Evolutionary conservation across 2,113 vertebrate genomes (phyloP).

Genomic region (Apteryx owenii): DNA sequence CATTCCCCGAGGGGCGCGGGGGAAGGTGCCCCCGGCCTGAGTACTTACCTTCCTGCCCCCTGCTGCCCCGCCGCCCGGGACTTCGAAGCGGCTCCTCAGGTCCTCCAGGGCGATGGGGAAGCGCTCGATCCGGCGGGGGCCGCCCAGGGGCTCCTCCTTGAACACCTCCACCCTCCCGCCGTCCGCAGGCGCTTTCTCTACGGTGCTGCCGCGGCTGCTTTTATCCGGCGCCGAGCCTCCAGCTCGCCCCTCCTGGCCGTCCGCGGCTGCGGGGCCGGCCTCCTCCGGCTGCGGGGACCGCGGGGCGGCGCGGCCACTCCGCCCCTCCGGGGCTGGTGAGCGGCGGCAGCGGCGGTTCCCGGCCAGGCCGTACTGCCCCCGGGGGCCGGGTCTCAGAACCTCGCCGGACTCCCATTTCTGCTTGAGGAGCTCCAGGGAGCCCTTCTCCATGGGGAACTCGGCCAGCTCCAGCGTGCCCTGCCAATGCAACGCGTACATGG

Average conservation of each 20-base stretch:
- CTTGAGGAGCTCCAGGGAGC: slow-evolving; percentile 67
- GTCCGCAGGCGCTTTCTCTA: not conserved
- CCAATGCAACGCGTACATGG: slow-evolving; percentile 20
- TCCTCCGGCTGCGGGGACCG: not conserved
- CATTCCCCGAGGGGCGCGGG: fast-evolving
- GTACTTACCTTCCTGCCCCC: slow-evolving; percentile 68
- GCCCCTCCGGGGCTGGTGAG: not conserved
- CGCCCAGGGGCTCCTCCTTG: slow-evolving; percentile 36
- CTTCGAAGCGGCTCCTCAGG: slow-evolving; percentile 78
- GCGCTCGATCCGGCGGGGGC: slow-evolving; percentile 53
- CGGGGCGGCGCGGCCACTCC: not conserved
- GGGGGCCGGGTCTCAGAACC: not conserved
- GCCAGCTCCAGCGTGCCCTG: slow-evolving; percentile 66
- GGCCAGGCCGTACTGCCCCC: not conserved
- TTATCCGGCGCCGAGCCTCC: not conserved
- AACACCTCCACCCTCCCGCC: not conserved
- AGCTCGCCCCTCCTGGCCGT: not conserved
- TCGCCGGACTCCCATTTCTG: slow-evolving; percentile 72
- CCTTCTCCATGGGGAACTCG: slow-evolving; percentile 66
- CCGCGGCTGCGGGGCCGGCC: not conserved
- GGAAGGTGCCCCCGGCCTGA: fast-evolving
- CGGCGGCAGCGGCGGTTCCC: not conserved
- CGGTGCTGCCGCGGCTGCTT: not conserved
- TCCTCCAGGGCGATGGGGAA: slow-evolving; percentile 76
- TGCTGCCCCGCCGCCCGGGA: slow-evolving; percentile 9